These are phyloP conservation scores for Riparia riparia DNA, from an alignment of 2,113 vertebrate genomes.

Conservation along the genomic window DNA sequence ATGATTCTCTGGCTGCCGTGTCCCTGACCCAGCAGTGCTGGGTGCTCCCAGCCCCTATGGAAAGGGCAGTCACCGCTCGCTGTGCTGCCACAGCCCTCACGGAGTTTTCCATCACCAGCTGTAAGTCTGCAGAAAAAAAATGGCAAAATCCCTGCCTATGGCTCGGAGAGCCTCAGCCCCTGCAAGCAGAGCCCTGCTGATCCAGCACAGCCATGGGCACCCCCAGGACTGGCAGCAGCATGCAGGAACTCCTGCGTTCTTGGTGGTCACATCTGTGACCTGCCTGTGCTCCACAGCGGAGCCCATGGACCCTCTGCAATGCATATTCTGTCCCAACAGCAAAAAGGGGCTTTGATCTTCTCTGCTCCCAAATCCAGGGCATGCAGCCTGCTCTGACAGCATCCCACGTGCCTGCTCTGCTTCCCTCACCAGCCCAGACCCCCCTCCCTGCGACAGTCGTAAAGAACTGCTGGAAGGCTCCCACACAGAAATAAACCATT, in stretches of 20 bases:
- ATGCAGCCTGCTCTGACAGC: background rate
- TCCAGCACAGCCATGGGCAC: background rate
- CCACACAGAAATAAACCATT: constrained; percentile 11
- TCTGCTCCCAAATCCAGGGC: background rate
- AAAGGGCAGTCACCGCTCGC: background rate
- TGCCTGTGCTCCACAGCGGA: rapidly evolving
- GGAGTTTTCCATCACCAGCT: background rate
- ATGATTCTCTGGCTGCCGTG: rapidly evolving
- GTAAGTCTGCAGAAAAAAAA: background rate
- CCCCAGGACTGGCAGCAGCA: background rate
- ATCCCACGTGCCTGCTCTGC: background rate
- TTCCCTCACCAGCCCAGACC: background rate
- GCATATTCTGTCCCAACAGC: background rate
- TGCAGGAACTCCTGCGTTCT: background rate
- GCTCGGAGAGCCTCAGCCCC: background rate
- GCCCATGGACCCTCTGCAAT: background rate
- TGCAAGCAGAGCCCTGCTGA: background rate
- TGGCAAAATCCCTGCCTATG: background rate
- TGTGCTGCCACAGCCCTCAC: background rate
- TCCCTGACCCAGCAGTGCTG: rapidly evolving
- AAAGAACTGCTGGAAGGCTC: constrained; percentile 36
- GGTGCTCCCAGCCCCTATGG: background rate
- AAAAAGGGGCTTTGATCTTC: background rate
- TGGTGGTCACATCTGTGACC: background rate
- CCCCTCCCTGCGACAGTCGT: rapidly evolving